Base-by-base conservation (phyloP, 1,140 invertebrate genomes). In the Thaumatotibia leucotreta region DNA sequence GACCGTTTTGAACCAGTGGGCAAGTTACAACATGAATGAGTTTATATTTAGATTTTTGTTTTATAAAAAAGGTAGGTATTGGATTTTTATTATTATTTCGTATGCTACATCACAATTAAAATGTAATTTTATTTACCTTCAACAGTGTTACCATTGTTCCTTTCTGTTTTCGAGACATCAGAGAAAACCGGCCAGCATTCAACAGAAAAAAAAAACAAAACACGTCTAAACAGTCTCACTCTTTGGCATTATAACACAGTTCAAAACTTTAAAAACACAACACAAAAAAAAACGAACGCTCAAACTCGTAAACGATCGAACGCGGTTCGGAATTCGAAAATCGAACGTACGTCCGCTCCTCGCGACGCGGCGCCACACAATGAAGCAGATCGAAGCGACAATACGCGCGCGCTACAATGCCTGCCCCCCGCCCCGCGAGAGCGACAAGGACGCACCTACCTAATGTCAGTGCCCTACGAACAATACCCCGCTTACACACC, bases 331-430 rank as follows among this genome's bases (percentile, higher is more conserved):
- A 64, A 73, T 72, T 76, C 64, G 64, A 14, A 67, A 74, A 70
- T 64, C 67, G 67, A 70, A 73, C 75, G 75, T 72, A 86, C 88
- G 88, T 88, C 83, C 72, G 64, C 58, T 72, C 35, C 63, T 67
- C 77, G 69, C 80, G 85, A 83, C 76, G 66, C 68, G 72, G 71
- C 73, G 75, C 77, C 79, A 85, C 86, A 90, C 86, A 90, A 90
- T 90, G 86, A 86, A 69, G 72, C 84, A 88, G 88, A 90, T 90
- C 88, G 88, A 90, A 90, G 83, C 83, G 81, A 90, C 86, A 88
- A 90, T 88, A 87, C 85, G 86, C 82, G 86, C 87, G 86, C 85
- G 82, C 83, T 87, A 89, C 87, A 89, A 89, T 88, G 80, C 80
- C 76, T 84, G 73, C 80, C 84, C 77, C 78, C 73, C 84, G 65